Evolutionary conservation across 1,140 invertebrate genomes (phyloP).

Genomic region (Papilio xuthus): DNA sequence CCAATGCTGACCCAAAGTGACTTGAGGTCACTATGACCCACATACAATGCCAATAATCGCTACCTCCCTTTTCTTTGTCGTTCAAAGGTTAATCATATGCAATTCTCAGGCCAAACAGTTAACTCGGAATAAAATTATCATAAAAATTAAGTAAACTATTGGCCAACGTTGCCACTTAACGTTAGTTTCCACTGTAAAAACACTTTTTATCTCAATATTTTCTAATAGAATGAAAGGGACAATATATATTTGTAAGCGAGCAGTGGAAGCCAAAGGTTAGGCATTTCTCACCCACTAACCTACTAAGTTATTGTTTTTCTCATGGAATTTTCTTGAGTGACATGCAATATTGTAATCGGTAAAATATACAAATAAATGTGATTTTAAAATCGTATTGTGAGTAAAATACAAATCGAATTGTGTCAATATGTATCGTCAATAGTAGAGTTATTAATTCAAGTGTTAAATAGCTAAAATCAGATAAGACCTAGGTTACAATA

Average conservation of each 20-base stretch:
- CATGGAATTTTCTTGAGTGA: background rate
- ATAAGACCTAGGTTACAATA: conserved; percentile 21
- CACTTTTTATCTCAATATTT: background rate
- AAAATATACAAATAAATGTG: no score
- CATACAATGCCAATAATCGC: no score
- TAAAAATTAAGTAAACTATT: no score
- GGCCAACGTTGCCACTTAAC: background rate
- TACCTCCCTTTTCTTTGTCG: background rate
- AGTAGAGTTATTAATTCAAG: background rate
- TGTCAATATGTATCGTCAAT: background rate
- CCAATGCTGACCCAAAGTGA: no score
- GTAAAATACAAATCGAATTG: background rate
- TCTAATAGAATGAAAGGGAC: background rate
- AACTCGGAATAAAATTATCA: background rate
- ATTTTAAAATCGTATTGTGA: no score
- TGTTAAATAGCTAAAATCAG: background rate
- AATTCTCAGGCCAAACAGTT: background rate
- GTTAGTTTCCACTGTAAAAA: background rate
- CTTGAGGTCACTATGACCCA: no score
- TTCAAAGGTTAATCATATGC: background rate
- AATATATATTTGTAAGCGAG: background rate
- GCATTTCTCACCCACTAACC: background rate
- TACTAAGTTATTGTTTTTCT: background rate
- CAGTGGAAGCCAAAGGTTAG: background rate
- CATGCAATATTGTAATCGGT: background rate